phyloP scores from a whole-genome alignment of 1,140 invertebrate genomes.

The Aphaenogaster rudis region DNA sequence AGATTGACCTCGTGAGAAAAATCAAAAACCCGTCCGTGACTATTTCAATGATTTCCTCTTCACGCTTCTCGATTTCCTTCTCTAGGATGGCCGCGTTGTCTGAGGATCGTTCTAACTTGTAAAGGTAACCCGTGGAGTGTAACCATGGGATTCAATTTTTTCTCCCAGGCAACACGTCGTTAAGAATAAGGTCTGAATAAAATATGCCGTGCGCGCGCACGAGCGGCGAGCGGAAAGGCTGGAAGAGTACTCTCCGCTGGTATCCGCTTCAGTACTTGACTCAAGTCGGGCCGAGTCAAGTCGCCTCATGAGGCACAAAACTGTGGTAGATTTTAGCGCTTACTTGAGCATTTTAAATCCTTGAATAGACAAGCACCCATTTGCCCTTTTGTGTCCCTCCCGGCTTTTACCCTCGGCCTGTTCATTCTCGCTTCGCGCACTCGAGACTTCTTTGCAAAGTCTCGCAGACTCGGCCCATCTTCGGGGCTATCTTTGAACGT shows the following conservation, averaged over 20 bases:
- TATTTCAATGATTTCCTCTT: constrained; percentile 36
- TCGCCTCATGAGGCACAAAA: constrained; percentile 57
- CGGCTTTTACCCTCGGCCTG: constrained; percentile 24
- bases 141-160: constrained; percentile 60
- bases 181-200: constrained; percentile 58
- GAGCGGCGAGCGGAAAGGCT: constrained; percentile 21
- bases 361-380: constrained; percentile 74
- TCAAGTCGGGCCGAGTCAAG: not conserved
- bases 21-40: constrained; percentile 68
- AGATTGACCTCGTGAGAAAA: constrained; percentile 68
- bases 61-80: not conserved
- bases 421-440: constrained; percentile 11
- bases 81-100: not conserved
- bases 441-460: constrained; percentile 40
- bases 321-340: constrained; percentile 77
- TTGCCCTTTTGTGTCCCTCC: constrained; percentile 52
- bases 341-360: constrained; percentile 79
- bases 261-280: constrained; percentile 48
- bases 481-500: constrained; percentile 42
- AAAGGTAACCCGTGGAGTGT: not conserved
- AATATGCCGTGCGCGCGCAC: constrained; percentile 33
- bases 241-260: constrained; percentile 42
- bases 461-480: constrained; percentile 3
- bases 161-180: constrained; percentile 27
- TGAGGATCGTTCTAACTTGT: constrained; percentile 4